phyloP scores from a whole-genome alignment of 1,140 invertebrate species.

The Ooceraea biroi region DNA sequence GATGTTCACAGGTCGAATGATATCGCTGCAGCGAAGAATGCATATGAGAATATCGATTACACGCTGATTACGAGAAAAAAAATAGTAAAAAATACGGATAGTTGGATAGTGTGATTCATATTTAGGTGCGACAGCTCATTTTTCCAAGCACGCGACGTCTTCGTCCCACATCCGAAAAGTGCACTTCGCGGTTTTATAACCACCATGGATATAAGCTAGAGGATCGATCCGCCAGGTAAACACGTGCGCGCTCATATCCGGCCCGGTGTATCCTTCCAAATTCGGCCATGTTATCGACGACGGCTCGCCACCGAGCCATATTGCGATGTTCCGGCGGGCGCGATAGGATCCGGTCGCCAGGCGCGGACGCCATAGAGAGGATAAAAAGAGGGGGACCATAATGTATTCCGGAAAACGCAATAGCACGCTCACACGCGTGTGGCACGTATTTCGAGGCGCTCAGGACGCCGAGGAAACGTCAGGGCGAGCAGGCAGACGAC shows the following conservation, averaged over 20 bases:
- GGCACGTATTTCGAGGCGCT: conserved; percentile 1
- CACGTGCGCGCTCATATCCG: conserved; percentile 51
- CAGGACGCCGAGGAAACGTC: not conserved
- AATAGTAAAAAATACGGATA: conserved; percentile 49
- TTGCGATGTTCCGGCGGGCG: conserved; percentile 40
- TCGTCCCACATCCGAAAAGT: conserved; percentile 32
- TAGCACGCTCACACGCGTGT: conserved; percentile 5
- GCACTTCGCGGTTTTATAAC: conserved; percentile 49
- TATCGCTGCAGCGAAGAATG: conserved; percentile 10
- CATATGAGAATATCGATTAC: conserved; percentile 38
- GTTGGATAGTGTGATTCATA: conserved; percentile 34
- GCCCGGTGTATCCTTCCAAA: conserved; percentile 34
- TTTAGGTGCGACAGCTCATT: conserved; percentile 22
- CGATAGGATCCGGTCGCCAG: not conserved
- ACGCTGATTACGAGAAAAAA: conserved; percentile 22
- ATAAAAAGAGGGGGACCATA: not conserved
- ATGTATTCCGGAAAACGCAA: conserved; percentile 52
- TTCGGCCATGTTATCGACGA: conserved; percentile 40
- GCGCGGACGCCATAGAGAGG: conserved; percentile 34
- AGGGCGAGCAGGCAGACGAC: not conserved
- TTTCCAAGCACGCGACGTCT: conserved; percentile 39
- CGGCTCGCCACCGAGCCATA: conserved; percentile 15
- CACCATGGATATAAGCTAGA: conserved; percentile 29
- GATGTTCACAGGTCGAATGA: conserved; percentile 20
- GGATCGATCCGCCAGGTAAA: conserved; percentile 54